These are phyloP conservation scores for Pyralis farinalis DNA, from an alignment of 2,888 invertebrate genomes.

Conservation along the genomic window DNA sequence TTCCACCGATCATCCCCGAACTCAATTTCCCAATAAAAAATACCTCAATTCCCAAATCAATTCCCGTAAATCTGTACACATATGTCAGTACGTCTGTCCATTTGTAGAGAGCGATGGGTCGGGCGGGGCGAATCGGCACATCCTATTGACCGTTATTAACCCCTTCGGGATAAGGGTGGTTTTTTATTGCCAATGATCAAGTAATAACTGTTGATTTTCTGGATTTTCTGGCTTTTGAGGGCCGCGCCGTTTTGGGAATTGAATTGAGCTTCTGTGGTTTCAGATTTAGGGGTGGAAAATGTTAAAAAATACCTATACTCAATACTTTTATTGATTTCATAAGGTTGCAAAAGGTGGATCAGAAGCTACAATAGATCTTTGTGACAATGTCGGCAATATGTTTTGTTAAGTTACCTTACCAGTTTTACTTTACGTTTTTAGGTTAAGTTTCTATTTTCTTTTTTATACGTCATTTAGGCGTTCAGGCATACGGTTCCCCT, in stretches of 20 bases:
- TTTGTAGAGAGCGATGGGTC: not conserved
- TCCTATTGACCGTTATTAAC: slow-evolving; percentile 12
- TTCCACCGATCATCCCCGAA: too few relatives aligned
- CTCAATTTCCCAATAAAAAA: not conserved
- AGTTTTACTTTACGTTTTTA: too few relatives aligned
- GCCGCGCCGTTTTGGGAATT: not conserved
- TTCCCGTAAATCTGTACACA: slow-evolving; percentile 4
- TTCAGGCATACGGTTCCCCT: too few relatives aligned
- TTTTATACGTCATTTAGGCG: too few relatives aligned
- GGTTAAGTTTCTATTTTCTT: too few relatives aligned
- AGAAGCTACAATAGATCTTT: too few relatives aligned
- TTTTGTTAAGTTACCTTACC: too few relatives aligned
- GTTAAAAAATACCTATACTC: too few relatives aligned
- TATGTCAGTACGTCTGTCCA: slow-evolving; percentile 2
- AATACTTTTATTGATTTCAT: too few relatives aligned
- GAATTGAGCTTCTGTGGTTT: not conserved
- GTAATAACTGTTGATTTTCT: slow-evolving; percentile 4
- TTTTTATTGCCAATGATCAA: slow-evolving; percentile 15
- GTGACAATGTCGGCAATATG: too few relatives aligned
- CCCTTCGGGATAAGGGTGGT: slow-evolving; percentile 16
- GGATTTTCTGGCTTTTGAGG: slow-evolving; percentile 1
- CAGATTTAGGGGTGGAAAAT: too few relatives aligned
- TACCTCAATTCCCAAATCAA: slow-evolving; percentile 7
- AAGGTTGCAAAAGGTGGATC: too few relatives aligned
- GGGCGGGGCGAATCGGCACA: slow-evolving; percentile 11